Percentiles rank a stretch among this genome's conserved stretches.
Conservation (phyloP, 92 coral and sea anemone species). For the Metridium senile region DNA sequence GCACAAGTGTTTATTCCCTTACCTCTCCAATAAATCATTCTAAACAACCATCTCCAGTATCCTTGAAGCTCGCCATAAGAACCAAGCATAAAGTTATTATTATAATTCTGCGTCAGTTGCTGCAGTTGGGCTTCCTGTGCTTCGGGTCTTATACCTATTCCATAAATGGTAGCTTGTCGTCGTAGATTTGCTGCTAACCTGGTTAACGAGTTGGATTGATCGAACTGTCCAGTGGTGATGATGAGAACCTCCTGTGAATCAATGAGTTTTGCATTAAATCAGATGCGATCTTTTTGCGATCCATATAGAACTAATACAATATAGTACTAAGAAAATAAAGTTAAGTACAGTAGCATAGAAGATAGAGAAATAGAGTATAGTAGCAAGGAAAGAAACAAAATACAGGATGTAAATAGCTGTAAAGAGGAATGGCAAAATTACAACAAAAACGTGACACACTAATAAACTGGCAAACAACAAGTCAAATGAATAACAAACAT, state of each 20-base stretch:
- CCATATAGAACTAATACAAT: too few species aligned
- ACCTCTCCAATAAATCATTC: slow-evolving; percentile 36
- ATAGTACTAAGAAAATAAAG: too few species aligned
- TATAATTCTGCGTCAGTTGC: slow-evolving; percentile 4
- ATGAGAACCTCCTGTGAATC: slow-evolving; percentile 31
- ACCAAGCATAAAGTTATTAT: slow-evolving; percentile 30
- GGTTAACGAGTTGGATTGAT: not conserved
- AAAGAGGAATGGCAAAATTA: too few species aligned
- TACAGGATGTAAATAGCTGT: too few species aligned
- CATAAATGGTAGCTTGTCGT: slow-evolving; percentile 20
- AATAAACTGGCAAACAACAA: too few species aligned
- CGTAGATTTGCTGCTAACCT: slow-evolving; percentile 17
- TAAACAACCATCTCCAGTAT: slow-evolving; percentile 19
- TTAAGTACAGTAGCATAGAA: not conserved
- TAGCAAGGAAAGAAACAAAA: too few species aligned
- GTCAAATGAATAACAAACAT: too few species aligned
- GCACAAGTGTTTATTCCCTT: not conserved
- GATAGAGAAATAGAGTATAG: too few species aligned
- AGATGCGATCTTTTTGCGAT: too few species aligned
- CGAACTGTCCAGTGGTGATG: slow-evolving; percentile 29
- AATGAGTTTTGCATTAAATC: too few species aligned
- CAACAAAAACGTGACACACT: too few species aligned
- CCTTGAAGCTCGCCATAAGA: slow-evolving; percentile 9
- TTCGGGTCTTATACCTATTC: slow-evolving; percentile 31
- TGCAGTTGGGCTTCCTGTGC: slow-evolving; percentile 35